phyloP scores from a whole-genome alignment of 2,113 vertebrate genomes.

The Saccopteryx leptura region DNA sequence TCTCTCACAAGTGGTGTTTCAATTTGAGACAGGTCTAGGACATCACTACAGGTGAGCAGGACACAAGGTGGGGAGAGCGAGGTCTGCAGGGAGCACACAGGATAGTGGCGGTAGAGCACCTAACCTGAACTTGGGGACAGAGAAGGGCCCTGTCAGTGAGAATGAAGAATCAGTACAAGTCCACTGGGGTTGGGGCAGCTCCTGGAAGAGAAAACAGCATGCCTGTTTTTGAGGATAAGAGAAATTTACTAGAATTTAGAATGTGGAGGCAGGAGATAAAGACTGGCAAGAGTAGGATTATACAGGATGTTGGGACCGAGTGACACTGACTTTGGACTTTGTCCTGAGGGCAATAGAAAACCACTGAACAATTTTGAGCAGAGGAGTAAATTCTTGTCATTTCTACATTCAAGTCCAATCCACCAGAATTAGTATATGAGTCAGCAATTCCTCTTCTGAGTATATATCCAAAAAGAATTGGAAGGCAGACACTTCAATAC shows the following conservation, averaged over 20 bases:
- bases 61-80: fast-evolving
- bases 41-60: fast-evolving
- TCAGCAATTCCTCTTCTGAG: neutral
- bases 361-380: neutral
- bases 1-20: too few species aligned
- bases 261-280: neutral
- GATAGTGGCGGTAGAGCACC: neutral
- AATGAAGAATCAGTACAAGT: neutral
- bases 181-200: neutral
- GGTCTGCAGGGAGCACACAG: fast-evolving
- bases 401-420: conserved; percentile 23
- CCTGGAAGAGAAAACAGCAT: neutral
- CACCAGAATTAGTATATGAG: neutral
- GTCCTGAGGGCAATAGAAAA: neutral
- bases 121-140: too few species aligned
- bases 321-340: conserved; percentile 14
- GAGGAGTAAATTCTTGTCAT: neutral
- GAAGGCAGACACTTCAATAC: neutral
- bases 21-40: fast-evolving
- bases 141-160: neutral
- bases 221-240: neutral
- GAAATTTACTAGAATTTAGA: neutral
- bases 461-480: neutral
- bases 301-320: neutral
- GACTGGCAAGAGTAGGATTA: neutral